Percentiles rank a stretch among this genome's conserved stretches.
These are phyloP conservation scores for Apis laboriosa DNA, from an alignment of 1,140 invertebrate species.

Conservation along the genomic window DNA sequence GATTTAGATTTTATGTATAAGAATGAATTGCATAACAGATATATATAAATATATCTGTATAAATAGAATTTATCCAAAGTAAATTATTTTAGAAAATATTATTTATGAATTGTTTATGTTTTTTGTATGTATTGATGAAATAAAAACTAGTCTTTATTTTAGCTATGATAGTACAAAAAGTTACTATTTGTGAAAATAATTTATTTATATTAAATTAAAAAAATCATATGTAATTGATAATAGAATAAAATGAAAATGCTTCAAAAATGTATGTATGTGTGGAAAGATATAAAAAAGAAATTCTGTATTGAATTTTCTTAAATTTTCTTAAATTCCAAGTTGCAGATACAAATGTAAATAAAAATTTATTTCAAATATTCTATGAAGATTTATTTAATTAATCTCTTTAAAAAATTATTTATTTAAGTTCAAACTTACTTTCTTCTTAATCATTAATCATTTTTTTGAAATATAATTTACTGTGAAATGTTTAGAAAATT, in stretches of 20 bases:
- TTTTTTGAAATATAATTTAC: not conserved
- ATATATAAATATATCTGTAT: not conserved
- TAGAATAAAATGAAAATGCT: not conserved
- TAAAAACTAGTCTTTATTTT: slow-evolving; percentile 9
- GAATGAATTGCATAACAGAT: not conserved
- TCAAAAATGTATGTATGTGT: not conserved
- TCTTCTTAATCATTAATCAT: not conserved
- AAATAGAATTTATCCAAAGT: not conserved
- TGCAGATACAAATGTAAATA: slow-evolving; percentile 14
- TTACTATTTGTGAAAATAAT: not conserved
- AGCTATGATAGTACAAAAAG: slow-evolving; percentile 16
- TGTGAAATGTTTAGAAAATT: not conserved
- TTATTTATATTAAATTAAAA: not conserved
- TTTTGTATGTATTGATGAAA: not conserved
- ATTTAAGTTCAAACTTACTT: not conserved
- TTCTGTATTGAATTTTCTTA: not conserved
- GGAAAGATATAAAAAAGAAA: not conserved
- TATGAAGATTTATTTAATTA: not conserved
- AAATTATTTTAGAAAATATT: not conserved
- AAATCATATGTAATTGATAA: not conserved
- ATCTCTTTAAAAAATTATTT: not conserved
- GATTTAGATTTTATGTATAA: not conserved
- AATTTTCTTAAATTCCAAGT: not conserved
- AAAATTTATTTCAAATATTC: slow-evolving; percentile 38
- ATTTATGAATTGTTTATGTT: not conserved